Evolutionary conservation across 2,797 vertebrate species (phyloP), one percentile per base, ranked within the genome.

Genomic region (Selene dorsalis): DNA sequence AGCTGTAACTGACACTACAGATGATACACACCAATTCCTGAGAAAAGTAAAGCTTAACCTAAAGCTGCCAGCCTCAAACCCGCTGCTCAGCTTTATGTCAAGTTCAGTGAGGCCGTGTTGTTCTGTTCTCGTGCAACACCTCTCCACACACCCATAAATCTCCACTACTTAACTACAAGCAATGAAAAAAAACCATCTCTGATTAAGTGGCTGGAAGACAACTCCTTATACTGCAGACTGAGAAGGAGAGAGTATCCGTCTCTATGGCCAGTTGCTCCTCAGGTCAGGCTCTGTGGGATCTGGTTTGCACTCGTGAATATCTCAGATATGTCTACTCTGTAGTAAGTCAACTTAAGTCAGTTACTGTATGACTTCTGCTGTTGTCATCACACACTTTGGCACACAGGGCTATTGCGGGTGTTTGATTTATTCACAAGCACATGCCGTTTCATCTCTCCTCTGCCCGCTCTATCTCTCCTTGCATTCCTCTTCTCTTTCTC

Each of bases 121-220:
- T 94, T 91, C 90, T 57, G 47, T 89, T 93, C 89, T 93, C 92
- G 92, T 85, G 81, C 87, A 94, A 91, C 91, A 93, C 91, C 87
- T 93, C 87, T 80, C 83, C 63, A 79, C 74, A 79, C 73, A 83
- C 71, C 69, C 67, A 84, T 93, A 92, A 92, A 93, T 94, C 90
- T 91, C 63, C 71, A 66, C 52, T 68, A 79, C 77, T 92, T 91
- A 93, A 93, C 89, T 90, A 89, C 83, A 82, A n/a, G 86, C 89
- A 92, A 88, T 93, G 92, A 94, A 59, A 66, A 69, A 55, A 69
- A 59, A 93, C 89, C 83, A 74, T 87, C 74, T 77, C 84, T 88
- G 87, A 92, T 92, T 88, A 93, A 92, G 90, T 91, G 87, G 79
- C 85, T 90, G 73, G 78, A 90, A 82, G 88, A 88, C 88, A 90